These are phyloP conservation scores for Agrochola macilenta DNA, from an alignment of 2,888 invertebrate genomes.

Conservation along the genomic window DNA sequence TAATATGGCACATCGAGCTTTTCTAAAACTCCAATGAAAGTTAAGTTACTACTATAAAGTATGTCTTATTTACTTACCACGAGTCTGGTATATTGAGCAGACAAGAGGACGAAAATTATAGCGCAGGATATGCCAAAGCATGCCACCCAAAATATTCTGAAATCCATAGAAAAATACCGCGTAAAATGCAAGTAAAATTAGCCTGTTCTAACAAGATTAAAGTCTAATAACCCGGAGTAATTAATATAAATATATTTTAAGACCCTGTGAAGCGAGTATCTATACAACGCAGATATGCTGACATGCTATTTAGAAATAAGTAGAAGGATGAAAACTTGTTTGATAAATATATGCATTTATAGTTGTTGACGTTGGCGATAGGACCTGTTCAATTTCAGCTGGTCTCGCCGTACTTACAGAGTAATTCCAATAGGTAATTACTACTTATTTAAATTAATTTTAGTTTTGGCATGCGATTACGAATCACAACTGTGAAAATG, in stretches of 20 bases:
- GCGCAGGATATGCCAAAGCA: conserved; percentile 73
- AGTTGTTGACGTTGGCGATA: neutral
- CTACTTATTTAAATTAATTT: neutral
- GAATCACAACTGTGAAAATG: neutral
- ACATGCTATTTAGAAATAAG: neutral
- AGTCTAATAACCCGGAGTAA: neutral
- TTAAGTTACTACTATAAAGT: no score
- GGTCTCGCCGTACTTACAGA: neutral
- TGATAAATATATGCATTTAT: no score
- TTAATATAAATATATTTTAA: conserved; percentile 13
- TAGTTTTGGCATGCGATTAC: neutral
- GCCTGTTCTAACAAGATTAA: conserved; percentile 33
- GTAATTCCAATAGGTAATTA: neutral
- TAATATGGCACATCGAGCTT: no score
- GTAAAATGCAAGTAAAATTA: conserved; percentile 19
- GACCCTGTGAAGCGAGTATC: neutral
- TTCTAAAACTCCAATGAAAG: no score
- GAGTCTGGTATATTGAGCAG: conserved; percentile 79
- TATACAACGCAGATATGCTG: neutral
- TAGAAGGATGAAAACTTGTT: neutral
- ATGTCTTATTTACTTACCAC: conserved; percentile 73
- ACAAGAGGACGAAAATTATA: conserved; percentile 75
- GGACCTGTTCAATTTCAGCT: neutral
- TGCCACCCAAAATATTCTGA: conserved; percentile 83
- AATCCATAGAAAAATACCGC: conserved; percentile 2